These are phyloP conservation scores for Mesorhabditis spiculigera DNA, from an alignment of 2,888 invertebrate species.

Conservation along the genomic window DNA sequence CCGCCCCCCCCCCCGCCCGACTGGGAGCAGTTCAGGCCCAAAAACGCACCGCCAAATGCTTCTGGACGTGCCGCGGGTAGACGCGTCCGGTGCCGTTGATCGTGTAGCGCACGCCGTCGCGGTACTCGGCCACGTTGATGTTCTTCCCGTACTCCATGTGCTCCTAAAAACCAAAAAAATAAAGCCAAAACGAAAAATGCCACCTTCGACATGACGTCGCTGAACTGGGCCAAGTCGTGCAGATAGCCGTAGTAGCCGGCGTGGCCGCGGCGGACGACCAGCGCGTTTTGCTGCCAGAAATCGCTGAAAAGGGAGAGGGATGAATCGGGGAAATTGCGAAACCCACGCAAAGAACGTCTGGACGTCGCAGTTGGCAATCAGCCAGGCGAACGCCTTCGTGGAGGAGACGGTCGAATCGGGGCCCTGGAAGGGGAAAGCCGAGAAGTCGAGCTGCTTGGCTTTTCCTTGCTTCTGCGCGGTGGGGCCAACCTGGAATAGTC, in stretches of 20 bases:
- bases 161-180: slow-evolving; percentile 62
- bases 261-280: slow-evolving; percentile 38
- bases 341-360: slow-evolving; percentile 48
- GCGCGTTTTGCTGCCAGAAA: slow-evolving; percentile 40
- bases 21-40: background rate
- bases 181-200: too few species aligned
- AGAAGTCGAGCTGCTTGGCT: slow-evolving; percentile 26
- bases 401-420: slow-evolving; percentile 41
- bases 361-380: slow-evolving; percentile 39
- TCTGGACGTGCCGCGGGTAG: slow-evolving; percentile 38
- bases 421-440: slow-evolving; percentile 36
- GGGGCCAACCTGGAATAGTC: too few species aligned
- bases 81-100: slow-evolving; percentile 80
- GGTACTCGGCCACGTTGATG: slow-evolving; percentile 85
- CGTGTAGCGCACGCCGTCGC: slow-evolving; percentile 75
- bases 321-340: background rate
- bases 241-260: slow-evolving; percentile 44
- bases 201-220: slow-evolving; percentile 11
- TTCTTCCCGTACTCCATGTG: slow-evolving; percentile 80
- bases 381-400: slow-evolving; percentile 43
- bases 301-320: slow-evolving; percentile 28
- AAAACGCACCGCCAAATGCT: slow-evolving; percentile 28
- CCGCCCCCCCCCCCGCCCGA: background rate
- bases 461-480: background rate
- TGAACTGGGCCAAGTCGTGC: slow-evolving; percentile 27